phyloP scores from a whole-genome alignment of 2,797 vertebrate species.

The Geotrypetes seraphini region DNA sequence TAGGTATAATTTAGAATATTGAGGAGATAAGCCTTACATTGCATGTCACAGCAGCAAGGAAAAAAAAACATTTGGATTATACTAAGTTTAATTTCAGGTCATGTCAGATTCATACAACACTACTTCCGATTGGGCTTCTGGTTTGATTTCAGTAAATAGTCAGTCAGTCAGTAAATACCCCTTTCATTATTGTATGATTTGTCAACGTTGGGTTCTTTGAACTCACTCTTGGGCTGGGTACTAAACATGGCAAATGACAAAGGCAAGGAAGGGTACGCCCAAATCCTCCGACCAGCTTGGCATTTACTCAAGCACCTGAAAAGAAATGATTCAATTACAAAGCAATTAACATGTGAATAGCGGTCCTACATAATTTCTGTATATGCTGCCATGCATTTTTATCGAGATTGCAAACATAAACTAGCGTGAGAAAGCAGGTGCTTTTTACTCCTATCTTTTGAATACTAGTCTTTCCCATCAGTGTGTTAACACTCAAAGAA shows the following conservation, averaged over 20 bases:
- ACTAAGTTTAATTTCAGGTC: neutral
- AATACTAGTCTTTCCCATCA: conserved; percentile 49
- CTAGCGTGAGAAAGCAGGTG: conserved; percentile 59
- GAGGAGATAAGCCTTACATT: neutral
- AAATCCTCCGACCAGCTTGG: conserved; percentile 27
- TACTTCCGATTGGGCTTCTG: conserved; percentile 2
- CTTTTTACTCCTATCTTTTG: conserved; percentile 41
- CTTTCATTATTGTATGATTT: conserved; percentile 7
- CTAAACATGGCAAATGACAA: conserved; percentile 23
- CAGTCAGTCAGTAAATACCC: neutral
- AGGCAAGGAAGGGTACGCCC: conserved; percentile 18
- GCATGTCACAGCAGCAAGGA: conserved; percentile 1
- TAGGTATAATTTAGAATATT: conserved; percentile 3
- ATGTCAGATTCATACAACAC: conserved; percentile 1
- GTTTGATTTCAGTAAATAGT: neutral
- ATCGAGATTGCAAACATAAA: conserved; percentile 43
- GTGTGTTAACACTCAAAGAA: conserved; percentile 28
- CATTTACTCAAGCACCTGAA: conserved; percentile 48
- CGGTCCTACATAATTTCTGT: conserved; percentile 41
- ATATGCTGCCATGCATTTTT: conserved; percentile 53
- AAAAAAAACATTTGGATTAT: neutral
- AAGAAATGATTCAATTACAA: conserved; percentile 55
- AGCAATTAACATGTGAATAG: conserved; percentile 61
- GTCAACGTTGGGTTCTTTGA: conserved; percentile 23
- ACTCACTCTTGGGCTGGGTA: conserved; percentile 20